These are phyloP conservation scores for Bergia puertoricense DNA, from an alignment of 92 coral and sea anemone genomes.

Conservation along the genomic window DNA sequence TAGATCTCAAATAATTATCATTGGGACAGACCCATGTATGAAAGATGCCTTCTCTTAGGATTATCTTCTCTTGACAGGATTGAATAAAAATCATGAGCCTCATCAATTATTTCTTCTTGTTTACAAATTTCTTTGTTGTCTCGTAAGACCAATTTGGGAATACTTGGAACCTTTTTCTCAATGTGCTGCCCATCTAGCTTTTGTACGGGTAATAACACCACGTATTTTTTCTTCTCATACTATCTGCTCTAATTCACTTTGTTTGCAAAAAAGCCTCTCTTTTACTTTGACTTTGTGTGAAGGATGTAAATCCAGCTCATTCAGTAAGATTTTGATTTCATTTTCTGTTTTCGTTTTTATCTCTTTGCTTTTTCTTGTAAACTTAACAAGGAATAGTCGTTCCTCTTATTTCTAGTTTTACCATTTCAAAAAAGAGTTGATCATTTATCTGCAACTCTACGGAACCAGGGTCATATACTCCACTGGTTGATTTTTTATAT, in stretches of 20 bases:
- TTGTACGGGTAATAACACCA: slow-evolving; percentile 18
- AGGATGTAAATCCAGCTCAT: too few relatives aligned
- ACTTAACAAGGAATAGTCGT: slow-evolving; percentile 32
- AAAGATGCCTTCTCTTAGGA: too few relatives aligned
- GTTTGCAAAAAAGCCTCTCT: too few relatives aligned
- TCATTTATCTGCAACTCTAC: slow-evolving; percentile 26
- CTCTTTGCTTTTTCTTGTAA: slow-evolving; percentile 16
- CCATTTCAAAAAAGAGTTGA: slow-evolving; percentile 34
- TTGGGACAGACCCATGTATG: too few relatives aligned
- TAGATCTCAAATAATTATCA: too few relatives aligned
- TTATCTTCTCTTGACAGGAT: not conserved
- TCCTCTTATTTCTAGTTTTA: slow-evolving; percentile 34
- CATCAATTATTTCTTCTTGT: slow-evolving; percentile 14
- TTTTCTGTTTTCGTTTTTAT: slow-evolving; percentile 6
- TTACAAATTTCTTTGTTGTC: slow-evolving; percentile 13
- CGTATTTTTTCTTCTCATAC: too few relatives aligned
- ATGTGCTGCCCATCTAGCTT: slow-evolving; percentile 23
- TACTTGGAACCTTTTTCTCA: not conserved
- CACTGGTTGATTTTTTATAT: not conserved
- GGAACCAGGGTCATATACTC: slow-evolving; percentile 1
- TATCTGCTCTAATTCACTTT: too few relatives aligned
- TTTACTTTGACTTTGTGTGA: too few relatives aligned
- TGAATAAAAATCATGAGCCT: slow-evolving; percentile 24
- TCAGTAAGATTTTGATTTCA: not conserved
- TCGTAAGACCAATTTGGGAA: slow-evolving; percentile 22